Evolutionary conservation across 1,140 invertebrate species (phyloP).

Genomic region (Augochlora pura): DNA sequence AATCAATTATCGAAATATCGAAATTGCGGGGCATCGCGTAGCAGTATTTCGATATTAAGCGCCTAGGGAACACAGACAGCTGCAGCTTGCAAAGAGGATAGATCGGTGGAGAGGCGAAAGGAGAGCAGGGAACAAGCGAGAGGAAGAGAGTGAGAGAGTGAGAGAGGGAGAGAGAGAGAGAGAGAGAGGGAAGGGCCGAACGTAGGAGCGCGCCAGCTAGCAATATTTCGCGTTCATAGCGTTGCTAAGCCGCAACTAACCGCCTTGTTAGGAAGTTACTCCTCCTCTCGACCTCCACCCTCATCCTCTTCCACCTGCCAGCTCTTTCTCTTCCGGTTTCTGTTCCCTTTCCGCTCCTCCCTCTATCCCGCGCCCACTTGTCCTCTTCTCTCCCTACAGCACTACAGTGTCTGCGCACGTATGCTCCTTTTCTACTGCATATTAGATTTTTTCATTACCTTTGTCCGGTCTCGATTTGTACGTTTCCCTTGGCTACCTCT

Average conservation of each 20-base stretch:
- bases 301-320: slow-evolving; percentile 44
- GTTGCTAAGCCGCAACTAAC: slow-evolving; percentile 78
- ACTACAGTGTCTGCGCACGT: neutral
- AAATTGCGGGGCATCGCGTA: slow-evolving; percentile 35
- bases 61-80: slow-evolving; percentile 27
- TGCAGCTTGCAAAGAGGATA: slow-evolving; percentile 29
- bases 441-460: slow-evolving; percentile 34
- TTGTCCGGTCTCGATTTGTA: neutral
- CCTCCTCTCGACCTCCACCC: slow-evolving; percentile 57
- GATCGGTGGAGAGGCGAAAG: neutral
- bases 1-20: slow-evolving; percentile 61
- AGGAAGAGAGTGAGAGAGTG: neutral
- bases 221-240: slow-evolving; percentile 75
- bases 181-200: neutral
- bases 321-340: slow-evolving; percentile 57
- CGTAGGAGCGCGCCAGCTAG: slow-evolving; percentile 42
- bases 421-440: neutral
- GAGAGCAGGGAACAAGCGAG: neutral
- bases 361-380: slow-evolving; percentile 37
- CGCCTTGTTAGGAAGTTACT: slow-evolving; percentile 79
- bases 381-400: slow-evolving; percentile 22
- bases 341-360: slow-evolving; percentile 47
- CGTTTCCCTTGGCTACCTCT: neutral
- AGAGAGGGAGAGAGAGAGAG: neutral
- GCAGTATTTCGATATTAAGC: slow-evolving; percentile 59